phyloP scores from a whole-genome alignment of 2,888 invertebrate species.

The Crossocerus cetratus region DNA sequence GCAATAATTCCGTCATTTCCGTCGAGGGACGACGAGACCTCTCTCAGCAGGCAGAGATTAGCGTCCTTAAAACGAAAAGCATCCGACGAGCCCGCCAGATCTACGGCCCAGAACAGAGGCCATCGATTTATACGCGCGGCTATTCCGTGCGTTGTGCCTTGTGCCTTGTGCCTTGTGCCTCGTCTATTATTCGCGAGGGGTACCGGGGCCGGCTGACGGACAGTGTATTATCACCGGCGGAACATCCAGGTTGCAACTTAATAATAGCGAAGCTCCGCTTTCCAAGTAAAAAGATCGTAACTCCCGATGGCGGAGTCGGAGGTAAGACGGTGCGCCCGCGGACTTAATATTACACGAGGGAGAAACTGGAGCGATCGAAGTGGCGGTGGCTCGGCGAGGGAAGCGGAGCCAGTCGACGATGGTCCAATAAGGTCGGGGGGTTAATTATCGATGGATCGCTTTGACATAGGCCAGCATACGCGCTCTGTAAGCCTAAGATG shows the following conservation, averaged over 20 bases:
- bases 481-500: neutral
- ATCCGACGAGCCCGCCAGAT: neutral
- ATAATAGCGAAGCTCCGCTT: too few species aligned
- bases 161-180: too few species aligned
- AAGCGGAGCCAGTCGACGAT: conserved; percentile 1
- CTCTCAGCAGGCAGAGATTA: conserved; percentile 29
- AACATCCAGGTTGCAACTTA: too few species aligned
- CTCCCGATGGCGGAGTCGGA: too few species aligned
- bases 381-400: neutral
- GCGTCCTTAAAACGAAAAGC: conserved; percentile 31
- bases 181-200: too few species aligned
- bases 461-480: conserved; percentile 26
- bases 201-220: too few species aligned
- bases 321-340: too few species aligned
- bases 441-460: conserved; percentile 41
- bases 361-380: neutral
- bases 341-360: neutral
- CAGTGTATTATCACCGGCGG: too few species aligned
- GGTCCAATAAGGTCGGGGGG: conserved; percentile 17
- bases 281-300: too few species aligned
- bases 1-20: conserved; percentile 42
- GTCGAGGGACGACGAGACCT: conserved; percentile 8
- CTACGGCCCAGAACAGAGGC: neutral
- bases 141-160: too few species aligned
- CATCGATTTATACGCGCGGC: too few species aligned